Percentiles rank a stretch among this genome's conserved stretches.
phyloP scores from a whole-genome alignment of 1,140 invertebrate species.

The Mamestra configurata region DNA sequence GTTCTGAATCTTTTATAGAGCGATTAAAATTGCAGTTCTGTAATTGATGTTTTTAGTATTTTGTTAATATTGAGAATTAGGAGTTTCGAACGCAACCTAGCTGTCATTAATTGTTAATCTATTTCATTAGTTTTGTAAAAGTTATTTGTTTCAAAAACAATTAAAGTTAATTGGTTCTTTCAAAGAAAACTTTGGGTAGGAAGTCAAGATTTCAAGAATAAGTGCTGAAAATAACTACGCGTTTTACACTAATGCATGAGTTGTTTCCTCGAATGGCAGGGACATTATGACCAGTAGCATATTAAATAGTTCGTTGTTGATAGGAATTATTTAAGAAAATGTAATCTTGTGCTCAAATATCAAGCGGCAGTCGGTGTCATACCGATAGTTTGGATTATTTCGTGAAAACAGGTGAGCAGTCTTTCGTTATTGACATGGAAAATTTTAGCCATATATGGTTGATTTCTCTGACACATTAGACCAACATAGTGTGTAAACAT shows the following conservation, averaged over 20 bases:
- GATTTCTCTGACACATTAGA: neutral
- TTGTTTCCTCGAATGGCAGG: constrained; percentile 13
- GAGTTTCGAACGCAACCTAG: constrained; percentile 17
- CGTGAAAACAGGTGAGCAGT: constrained; percentile 13
- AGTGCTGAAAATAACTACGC: neutral
- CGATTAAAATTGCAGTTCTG: too few relatives aligned
- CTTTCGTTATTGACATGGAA: neutral
- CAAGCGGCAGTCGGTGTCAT: neutral
- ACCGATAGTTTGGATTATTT: constrained; percentile 9
- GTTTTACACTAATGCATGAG: neutral
- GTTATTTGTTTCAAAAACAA: neutral
- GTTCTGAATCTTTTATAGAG: too few relatives aligned
- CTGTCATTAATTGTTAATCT: neutral
- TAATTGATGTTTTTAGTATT: too few relatives aligned
- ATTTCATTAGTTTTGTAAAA: neutral
- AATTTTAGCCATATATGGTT: neutral
- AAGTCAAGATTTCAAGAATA: neutral
- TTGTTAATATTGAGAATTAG: too few relatives aligned
- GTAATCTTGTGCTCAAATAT: constrained; percentile 30
- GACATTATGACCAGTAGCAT: constrained; percentile 42
- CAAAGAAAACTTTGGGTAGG: neutral
- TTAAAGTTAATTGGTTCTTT: neutral
- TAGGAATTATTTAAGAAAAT: constrained; percentile 29
- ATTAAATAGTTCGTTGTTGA: constrained; percentile 21
- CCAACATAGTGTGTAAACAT: neutral